These are phyloP conservation scores for Drosophila cracens DNA, from an alignment of 2,888 invertebrate species.

Conservation along the genomic window DNA sequence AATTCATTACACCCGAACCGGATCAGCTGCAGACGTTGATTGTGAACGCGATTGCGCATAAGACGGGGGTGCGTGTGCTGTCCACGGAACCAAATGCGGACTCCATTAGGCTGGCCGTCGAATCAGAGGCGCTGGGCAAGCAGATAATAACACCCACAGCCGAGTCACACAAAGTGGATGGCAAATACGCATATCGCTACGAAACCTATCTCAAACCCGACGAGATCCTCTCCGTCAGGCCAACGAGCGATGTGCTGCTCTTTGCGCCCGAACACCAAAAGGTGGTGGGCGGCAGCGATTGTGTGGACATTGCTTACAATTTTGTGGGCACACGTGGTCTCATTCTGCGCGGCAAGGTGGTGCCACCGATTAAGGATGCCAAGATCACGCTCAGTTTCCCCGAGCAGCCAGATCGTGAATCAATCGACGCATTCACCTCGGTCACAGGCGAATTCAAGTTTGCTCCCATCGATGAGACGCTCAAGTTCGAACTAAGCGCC, in stretches of 20 bases:
- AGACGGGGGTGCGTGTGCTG: conserved; percentile 86
- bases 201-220: conserved; percentile 85
- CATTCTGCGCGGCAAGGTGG: conserved; percentile 88
- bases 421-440: conserved; percentile 86
- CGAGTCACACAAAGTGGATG: conserved; percentile 85
- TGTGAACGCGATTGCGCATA: conserved; percentile 87
- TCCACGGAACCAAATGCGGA: conserved; percentile 83
- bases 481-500: conserved; percentile 90
- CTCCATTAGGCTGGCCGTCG: conserved; percentile 75
- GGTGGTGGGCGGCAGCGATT: conserved; percentile 89
- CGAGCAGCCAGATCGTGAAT: conserved; percentile 74
- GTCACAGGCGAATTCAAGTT: conserved; percentile 91
- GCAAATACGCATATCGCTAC: conserved; percentile 84
- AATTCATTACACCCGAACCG: conserved; percentile 84
- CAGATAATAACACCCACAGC: conserved; percentile 78
- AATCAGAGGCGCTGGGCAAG: conserved; percentile 70
- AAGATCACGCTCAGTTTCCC: conserved; percentile 86
- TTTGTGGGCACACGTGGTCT: conserved; percentile 89
- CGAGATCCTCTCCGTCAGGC: conserved; percentile 86
- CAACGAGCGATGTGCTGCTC: conserved; percentile 89
- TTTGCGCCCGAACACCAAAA: conserved; percentile 88
- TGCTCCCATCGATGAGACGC: conserved; percentile 92
- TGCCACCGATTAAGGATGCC: conserved; percentile 88
- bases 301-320: conserved; percentile 88
- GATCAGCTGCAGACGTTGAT: conserved; percentile 81